Evolutionary conservation across 2,797 vertebrate species (phyloP), one percentile per base, ranked within the genome.

Genomic region (Malurus leucopterus): DNA sequence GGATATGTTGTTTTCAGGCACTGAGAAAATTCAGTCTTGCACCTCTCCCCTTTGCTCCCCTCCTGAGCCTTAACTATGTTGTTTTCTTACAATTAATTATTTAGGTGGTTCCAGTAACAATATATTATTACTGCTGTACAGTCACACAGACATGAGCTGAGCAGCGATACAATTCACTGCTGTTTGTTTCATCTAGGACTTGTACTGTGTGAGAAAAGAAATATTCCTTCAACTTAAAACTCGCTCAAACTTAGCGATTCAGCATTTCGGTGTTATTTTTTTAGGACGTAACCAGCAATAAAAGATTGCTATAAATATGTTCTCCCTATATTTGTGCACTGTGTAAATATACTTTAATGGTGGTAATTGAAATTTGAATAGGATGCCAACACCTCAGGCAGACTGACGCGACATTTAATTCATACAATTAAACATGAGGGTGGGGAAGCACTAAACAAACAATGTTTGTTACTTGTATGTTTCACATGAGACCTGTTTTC

Each of bases 11-110:
- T 91, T 95, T 92, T 94, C 93, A 68, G 84, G 70, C 70, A 90
- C 64, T 65, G 88, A 95, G 77, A 88, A 96, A 95, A 96, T 84
- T 90, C 83, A 94, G 51, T 40, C 75, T 76, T 65, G 68, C 81
- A 94, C 86, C 84, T 93, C 88, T 93, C 90, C 95, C 86, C 61
- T 93, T 62, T 75, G 74, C 86, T 88, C 68, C 93, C 92, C 92
- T 80, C 85, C 84, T 67, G 87, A 94, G 94, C 93, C 89, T 95
- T 94, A 94, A 95, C 92, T 93, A 88, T 43, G 92, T 93, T 96
- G 91, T 95, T 93, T 94, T 93, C 89, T 81, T 94, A 95, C 86
- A 96, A 94, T 96, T 93, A 97, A 95, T 80, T 96, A 96, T 95
- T 96, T 86, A 94, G 93, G 83, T 91, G 58, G 90, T 91, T 96